Base-by-base conservation (phyloP, 2,797 vertebrate genomes). In the Argya squamiceps region DNA sequence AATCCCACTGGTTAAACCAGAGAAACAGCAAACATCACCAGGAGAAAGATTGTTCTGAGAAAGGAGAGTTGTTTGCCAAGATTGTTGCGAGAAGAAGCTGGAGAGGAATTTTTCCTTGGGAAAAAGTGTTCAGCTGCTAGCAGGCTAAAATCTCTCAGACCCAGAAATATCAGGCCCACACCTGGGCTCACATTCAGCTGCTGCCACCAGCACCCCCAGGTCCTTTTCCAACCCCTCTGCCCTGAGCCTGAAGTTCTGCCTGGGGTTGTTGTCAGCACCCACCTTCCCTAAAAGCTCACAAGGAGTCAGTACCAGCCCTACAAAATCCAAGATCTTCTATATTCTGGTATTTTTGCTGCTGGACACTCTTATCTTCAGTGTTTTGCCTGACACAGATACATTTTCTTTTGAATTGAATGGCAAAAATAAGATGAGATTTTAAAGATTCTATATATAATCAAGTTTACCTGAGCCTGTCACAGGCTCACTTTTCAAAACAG, bases 231-330 rank as follows among this genome's bases (percentile, higher is more conserved):
- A 2, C 12, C 32, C 11, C 59, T 41, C 30, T 39, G 27, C 22
- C 24, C 43, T 3, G 21, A 2, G 3, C 15, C 44, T 15, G 10
- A 8, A 63, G 10, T 1, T 4, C 50, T 34, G 6, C 10, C 1
- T 12, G 64, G 24, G 10, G 27, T 5, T 34, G 15, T 11, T 76
- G 20, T 58, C 15, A n/a, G 36, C 32, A 43, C 2, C 12, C 26
- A 23, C 14, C n/a, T 59, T 34, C 10, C 46, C 87, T 44, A 43
- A 63, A 68, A 77, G 15, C 47, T 85, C 44, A 15, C 30, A 10
- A 5, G 5, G 55, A 34, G 10, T 68, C 60, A 59, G 3, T 32
- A 39, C 14, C 50, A 43, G 26, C 43, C 18, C 26, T 2, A 17
- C 34, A 36, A 75, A 84, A 84, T 8, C 37, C 44, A 64, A 55